A percentile compares a stretch with the other conserved stretches of the same genome.
Evolutionary conservation across 2,888 invertebrate species (phyloP).

Genomic region (Hydriomena furcata): DNA sequence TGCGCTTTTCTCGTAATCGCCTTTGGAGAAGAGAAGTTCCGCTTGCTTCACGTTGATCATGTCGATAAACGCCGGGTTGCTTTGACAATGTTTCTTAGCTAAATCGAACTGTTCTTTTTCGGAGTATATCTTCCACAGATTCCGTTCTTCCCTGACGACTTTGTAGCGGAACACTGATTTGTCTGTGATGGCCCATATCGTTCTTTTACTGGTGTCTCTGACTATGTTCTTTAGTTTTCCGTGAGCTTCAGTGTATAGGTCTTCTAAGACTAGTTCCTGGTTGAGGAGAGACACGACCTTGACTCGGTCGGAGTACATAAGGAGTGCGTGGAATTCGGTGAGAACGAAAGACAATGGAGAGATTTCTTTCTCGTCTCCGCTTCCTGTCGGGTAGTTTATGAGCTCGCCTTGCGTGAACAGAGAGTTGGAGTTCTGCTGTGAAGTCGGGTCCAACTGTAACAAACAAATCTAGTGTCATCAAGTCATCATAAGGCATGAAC

Average conservation of each 20-base stretch:
- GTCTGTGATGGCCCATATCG: conserved; percentile 94
- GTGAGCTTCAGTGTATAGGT: conserved; percentile 90
- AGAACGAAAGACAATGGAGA: conserved; percentile 90
- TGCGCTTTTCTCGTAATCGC: conserved; percentile 92
- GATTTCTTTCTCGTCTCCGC: conserved; percentile 62
- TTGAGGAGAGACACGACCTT: conserved; percentile 93
- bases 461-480: neutral
- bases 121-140: conserved; percentile 95
- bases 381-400: conserved; percentile 64
- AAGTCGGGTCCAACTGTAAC: conserved; percentile 76
- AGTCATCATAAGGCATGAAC: no score
- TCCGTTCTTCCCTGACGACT: conserved; percentile 91
- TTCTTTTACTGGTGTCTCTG: conserved; percentile 89
- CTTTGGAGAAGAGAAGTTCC: conserved; percentile 90
- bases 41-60: conserved; percentile 95
- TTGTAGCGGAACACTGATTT: conserved; percentile 93
- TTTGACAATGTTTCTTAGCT: conserved; percentile 92
- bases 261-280: conserved; percentile 93
- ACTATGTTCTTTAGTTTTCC: conserved; percentile 91
- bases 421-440: conserved; percentile 75
- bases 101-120: conserved; percentile 93
- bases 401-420: conserved; percentile 74
- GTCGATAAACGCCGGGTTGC: conserved; percentile 92
- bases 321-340: conserved; percentile 95
- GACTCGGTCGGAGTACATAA: conserved; percentile 92